Percentiles rank a stretch among this genome's conserved stretches.
phyloP scores from a whole-genome alignment of 1,140 invertebrate genomes.

The Ceratitis capitata region DNA sequence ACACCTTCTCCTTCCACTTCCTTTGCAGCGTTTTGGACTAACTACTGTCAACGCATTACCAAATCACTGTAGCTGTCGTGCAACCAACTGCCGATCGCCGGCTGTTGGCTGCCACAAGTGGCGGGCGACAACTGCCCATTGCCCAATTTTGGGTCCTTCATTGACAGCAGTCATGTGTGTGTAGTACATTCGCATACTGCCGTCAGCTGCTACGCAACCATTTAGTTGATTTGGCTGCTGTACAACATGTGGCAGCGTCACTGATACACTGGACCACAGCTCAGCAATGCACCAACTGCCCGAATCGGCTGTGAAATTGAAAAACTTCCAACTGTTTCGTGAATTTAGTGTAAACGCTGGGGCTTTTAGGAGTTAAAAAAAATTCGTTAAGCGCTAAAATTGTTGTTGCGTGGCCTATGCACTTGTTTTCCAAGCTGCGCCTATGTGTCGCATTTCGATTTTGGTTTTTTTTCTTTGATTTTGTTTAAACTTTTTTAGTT shows the following conservation, averaged over 20 bases:
- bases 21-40: neutral
- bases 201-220: neutral
- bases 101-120: conserved; percentile 2
- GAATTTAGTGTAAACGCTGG: no score
- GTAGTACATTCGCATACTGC: no score
- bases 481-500: neutral
- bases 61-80: conserved; percentile 8
- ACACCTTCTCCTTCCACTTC: neutral
- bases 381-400: no score
- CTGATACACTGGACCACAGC: neutral
- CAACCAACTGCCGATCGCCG: neutral
- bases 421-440: neutral
- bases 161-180: neutral
- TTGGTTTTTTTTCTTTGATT: neutral
- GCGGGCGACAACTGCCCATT: conserved; percentile 16
- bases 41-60: conserved; percentile 3
- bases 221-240: neutral
- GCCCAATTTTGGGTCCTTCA: conserved; percentile 34
- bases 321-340: neutral
- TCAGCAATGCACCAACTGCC: neutral
- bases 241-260: conserved; percentile 5
- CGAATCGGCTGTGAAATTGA: neutral
- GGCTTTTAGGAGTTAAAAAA: no score
- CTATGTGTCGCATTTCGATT: neutral
- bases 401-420: neutral